Base-by-base conservation (phyloP, 2,888 invertebrate genomes). In the Rotaria socialis region DNA sequence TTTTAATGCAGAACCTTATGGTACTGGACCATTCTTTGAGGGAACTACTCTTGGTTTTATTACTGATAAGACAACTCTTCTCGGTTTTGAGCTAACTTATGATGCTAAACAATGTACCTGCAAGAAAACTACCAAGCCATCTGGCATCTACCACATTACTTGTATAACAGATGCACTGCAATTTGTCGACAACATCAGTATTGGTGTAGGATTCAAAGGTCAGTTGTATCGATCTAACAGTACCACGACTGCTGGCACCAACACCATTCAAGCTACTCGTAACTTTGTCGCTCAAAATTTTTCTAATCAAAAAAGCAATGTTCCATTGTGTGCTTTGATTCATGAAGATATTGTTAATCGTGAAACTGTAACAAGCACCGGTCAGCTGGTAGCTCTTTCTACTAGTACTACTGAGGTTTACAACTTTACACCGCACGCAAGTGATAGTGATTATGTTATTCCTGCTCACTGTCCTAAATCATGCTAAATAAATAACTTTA, bases 21-120 rank as follows among this genome's bases (percentile, higher is more conserved):
- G 67, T 35, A 67, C 67, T 67, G 67, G 67, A 35, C 67, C 67
- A 67, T 67, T 67, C 67, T 67, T 67, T 35, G 67, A 67, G 24
- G 67, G 67, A 6, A 67, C 67, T 5, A 67, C 67, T 67, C 67
- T 67, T 67, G 67, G 67, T 67, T 67, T 67, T 19, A 67, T 67
- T 6, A 67, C 67, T 67, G 27, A 67, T 10, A 67, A 67, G 35
- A 67, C 67, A 67, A 35, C 67, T 67, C 67, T 67, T 35, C 67
- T 67, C 35, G 67, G 67, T 7, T 67, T 41, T 67, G 67, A 67
- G 19, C 8, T 67, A 19, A 67, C 27, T 0, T 67, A 67, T 4
- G 67, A 67, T 67, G 35, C 27, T 27, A 35, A 27, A 41, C 67
- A 67, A 14, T 67, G 67, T 67, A 67, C 67, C 19, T 67, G 67